Base-by-base conservation (phyloP, 2,888 invertebrate species). In the Hydrotaea diabolus region DNA sequence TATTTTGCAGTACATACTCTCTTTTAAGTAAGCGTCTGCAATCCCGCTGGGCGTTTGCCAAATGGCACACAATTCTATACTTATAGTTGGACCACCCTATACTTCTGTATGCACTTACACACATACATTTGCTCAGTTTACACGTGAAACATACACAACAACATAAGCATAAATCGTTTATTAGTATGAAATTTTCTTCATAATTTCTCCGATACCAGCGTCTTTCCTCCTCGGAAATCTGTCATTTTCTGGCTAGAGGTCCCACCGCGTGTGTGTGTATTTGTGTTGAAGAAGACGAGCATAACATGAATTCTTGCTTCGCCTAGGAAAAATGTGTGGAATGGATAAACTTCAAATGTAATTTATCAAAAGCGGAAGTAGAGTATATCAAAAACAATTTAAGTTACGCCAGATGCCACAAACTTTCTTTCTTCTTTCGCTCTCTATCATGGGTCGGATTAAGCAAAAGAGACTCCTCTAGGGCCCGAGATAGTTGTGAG, bases 341-440 rank as follows among this genome's bases (percentile, higher is more conserved):
- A 55, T 21, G 55, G 59, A 21, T 59, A 74, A 82, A 85, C 82
- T 77, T 82, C 77, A 79, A 85, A 85, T 82, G 79, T 85, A 85
- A 85, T 85, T 85, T 85, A 85, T 85, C 85, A 82, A 62, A 62
- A 80, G 77, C 82, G 79, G 76, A 79, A 85, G 76, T 79, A 79
- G 66, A 85, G 85, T 85, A 82, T 82, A 85, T 85, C 85, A 85
- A 82, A 85, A 85, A 82, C 85, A 85, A 85, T 85, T 85, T 85
- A 84, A 84, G 84, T 84, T 84, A 77, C 77, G 73, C 76, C 85
- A 85, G 66, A 76, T 80, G 82, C 55, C 75, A 23, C 53, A 13
- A 21, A 21, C 0, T 39, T 13, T 43, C 73, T 64, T 73, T 31
- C 39, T 73, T 39, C 26, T 64, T 62, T 71, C 49, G 21, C 53